Evolutionary conservation across 2,797 vertebrate genomes (phyloP).

Genomic region (Rhynchotus rufescens): DNA sequence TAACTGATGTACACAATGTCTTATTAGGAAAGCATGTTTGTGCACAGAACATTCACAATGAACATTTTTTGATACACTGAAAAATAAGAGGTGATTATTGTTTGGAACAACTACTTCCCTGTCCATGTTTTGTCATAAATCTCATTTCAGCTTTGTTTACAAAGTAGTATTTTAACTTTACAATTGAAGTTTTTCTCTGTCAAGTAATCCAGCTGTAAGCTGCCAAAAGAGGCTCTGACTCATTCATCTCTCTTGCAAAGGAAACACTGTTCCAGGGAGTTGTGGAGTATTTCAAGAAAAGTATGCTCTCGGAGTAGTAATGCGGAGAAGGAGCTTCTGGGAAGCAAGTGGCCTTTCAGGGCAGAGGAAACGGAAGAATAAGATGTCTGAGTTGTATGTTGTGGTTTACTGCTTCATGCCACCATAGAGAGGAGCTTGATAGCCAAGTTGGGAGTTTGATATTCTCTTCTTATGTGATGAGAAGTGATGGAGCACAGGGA

Average conservation of each 20-base stretch:
- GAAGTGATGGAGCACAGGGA: not conserved
- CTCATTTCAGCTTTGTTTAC: not conserved
- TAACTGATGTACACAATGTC: not conserved
- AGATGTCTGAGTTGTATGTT: not conserved
- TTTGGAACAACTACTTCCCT: not conserved
- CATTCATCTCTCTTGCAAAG: not conserved
- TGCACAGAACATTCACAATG: not conserved
- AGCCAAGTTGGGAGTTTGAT: not conserved
- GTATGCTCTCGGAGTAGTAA: not conserved
- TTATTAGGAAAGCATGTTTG: not conserved
- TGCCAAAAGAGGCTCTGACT: not conserved
- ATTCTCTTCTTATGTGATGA: not conserved
- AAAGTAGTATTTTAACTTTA: not conserved
- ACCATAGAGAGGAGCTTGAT: not conserved
- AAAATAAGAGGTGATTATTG: not conserved
- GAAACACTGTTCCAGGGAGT: not conserved
- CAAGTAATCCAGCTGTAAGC: not conserved
- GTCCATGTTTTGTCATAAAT: not conserved
- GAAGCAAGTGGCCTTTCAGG: not conserved
- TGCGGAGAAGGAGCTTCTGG: not conserved
- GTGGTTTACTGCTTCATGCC: not conserved
- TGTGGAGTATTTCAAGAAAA: not conserved
- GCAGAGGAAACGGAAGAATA: not conserved
- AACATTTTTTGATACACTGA: not conserved
- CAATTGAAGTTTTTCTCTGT: not conserved